A percentile compares a stretch with the other conserved stretches of the same genome.
Conservation (phyloP, 2,797 vertebrate genomes). For the Syngnathus rostellatus region DNA sequence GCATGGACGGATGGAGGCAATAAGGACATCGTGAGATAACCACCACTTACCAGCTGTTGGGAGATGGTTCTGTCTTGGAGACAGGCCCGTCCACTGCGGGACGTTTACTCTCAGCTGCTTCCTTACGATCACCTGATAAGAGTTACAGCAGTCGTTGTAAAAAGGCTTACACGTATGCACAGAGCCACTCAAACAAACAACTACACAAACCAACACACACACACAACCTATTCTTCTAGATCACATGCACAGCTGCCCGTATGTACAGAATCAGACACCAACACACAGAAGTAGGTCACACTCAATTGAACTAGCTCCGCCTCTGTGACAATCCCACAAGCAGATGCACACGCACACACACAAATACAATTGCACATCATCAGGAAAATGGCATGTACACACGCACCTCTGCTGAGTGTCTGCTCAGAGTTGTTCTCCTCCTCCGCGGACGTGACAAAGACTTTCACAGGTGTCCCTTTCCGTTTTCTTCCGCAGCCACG, state of each 20-base stretch:
- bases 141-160: conserved; percentile 37
- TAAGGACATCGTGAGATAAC: not conserved
- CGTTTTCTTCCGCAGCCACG: conserved; percentile 75
- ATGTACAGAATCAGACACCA: conserved; percentile 19
- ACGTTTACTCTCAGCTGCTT: conserved; percentile 48
- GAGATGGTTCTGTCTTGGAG: conserved; percentile 33
- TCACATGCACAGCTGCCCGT: conserved; percentile 41
- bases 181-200: conserved; percentile 6
- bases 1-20: no score
- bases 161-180: conserved; percentile 41
- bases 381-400: conserved; percentile 18
- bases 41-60: conserved; percentile 27
- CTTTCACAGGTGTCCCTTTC: conserved; percentile 76
- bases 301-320: conserved; percentile 37
- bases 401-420: conserved; percentile 60
- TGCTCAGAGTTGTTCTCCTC: conserved; percentile 68
- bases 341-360: conserved; percentile 16
- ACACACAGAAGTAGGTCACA: conserved; percentile 51
- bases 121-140: conserved; percentile 59
- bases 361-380: not conserved
- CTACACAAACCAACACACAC: not conserved
- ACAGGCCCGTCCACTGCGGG: conserved; percentile 34
- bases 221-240: conserved; percentile 41
- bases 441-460: conserved; percentile 68
- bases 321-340: conserved; percentile 39